Percentiles rank a stretch among this genome's conserved stretches.
These are phyloP conservation scores for Thereva nobilitata DNA, from an alignment of 2,888 invertebrate genomes.

Conservation along the genomic window DNA sequence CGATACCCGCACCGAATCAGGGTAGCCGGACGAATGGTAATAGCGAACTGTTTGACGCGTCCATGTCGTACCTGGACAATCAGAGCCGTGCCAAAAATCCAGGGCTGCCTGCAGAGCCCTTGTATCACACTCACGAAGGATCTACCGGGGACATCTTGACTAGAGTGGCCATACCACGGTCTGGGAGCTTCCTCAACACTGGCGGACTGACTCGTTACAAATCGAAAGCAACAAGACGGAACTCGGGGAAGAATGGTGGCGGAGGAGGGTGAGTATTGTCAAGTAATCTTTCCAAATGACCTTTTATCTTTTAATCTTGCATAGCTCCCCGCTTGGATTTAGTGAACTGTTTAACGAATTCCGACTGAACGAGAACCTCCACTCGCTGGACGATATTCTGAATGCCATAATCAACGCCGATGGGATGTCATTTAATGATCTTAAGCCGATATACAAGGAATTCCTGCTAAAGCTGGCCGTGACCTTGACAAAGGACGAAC, in stretches of 20 bases:
- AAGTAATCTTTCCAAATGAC: background rate
- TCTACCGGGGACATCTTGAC: constrained; percentile 81
- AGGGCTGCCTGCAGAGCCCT: constrained; percentile 17
- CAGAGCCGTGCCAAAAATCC: constrained; percentile 36
- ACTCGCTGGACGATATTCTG: constrained; percentile 84
- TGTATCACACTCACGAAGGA: constrained; percentile 51
- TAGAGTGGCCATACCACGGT: constrained; percentile 82
- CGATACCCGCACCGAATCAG: constrained; percentile 54
- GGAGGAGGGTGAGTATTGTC: constrained; percentile 59
- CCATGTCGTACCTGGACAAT: constrained; percentile 40
- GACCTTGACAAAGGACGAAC: constrained; percentile 88
- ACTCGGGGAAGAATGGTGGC: constrained; percentile 48
- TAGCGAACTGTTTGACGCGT: constrained; percentile 37
- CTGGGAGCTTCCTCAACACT: constrained; percentile 83
- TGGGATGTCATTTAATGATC: constrained; percentile 91
- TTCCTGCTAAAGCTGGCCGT: constrained; percentile 84
- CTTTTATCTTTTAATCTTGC: background rate
- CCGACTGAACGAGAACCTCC: constrained; percentile 83
- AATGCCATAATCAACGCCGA: constrained; percentile 88
- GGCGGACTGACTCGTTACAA: constrained; percentile 77
- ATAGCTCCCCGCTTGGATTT: constrained; percentile 80
- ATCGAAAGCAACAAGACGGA: constrained; percentile 60
- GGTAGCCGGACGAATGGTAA: constrained; percentile 11
- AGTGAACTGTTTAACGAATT: constrained; percentile 87
- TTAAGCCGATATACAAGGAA: constrained; percentile 90